Conservation (phyloP, 64 coral and sea anemone species). For the Montipora foliosa region DNA sequence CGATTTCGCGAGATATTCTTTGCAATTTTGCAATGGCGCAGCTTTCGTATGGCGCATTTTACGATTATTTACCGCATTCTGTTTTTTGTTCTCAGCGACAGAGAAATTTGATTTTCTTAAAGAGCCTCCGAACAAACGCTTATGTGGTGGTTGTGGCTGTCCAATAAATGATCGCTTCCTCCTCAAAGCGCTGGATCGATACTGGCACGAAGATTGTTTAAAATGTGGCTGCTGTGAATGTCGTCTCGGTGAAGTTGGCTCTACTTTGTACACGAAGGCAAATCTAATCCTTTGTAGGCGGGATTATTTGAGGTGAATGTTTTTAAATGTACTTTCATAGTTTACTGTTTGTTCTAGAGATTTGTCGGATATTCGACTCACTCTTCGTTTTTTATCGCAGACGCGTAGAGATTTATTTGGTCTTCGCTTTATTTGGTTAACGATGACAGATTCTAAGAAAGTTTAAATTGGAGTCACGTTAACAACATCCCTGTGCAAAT, state of each 20-base stretch:
- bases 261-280: slow-evolving; percentile 93
- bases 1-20: too few species aligned
- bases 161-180: slow-evolving; percentile 95
- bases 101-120: slow-evolving; percentile 84
- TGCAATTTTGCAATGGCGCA: too few species aligned
- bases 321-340: background rate
- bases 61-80: background rate
- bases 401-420: slow-evolving; percentile 4
- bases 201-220: slow-evolving; percentile 97
- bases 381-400: background rate
- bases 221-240: slow-evolving; percentile 99
- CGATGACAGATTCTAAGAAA: slow-evolving; percentile 23
- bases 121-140: slow-evolving; percentile 69
- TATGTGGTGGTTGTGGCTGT: slow-evolving; percentile 88
- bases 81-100: slow-evolving; percentile 14
- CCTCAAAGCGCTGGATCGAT: slow-evolving; percentile 89
- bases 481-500: background rate
- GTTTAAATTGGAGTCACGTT: background rate
- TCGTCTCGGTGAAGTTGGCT: slow-evolving; percentile 93
- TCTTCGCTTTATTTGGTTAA: slow-evolving; percentile 31
- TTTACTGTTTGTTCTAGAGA: slow-evolving; percentile 27
- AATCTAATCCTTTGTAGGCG: slow-evolving; percentile 93
- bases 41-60: background rate
- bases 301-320: slow-evolving; percentile 91
- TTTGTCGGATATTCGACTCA: background rate